Conservation (phyloP, 1,140 invertebrate genomes). For the Formica selysi region DNA sequence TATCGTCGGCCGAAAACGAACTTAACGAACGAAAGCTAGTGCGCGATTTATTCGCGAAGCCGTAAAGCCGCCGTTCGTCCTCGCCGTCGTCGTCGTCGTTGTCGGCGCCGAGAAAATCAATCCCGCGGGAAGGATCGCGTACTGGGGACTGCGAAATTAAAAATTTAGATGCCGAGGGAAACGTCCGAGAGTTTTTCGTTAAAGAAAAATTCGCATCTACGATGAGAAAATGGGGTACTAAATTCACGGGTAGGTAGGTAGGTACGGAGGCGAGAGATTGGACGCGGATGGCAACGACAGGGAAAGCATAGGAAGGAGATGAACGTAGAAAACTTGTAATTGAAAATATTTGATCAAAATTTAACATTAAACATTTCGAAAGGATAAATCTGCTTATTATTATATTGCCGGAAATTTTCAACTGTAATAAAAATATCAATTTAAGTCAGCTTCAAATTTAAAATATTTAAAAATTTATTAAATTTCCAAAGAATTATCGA, state of each 20-base stretch:
- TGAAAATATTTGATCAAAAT: slow-evolving; percentile 2
- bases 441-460: background rate
- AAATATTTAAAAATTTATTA: background rate
- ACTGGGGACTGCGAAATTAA: slow-evolving; percentile 48
- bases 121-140: slow-evolving; percentile 46
- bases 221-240: slow-evolving; percentile 53
- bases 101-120: slow-evolving; percentile 45
- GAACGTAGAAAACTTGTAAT: background rate
- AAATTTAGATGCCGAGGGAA: slow-evolving; percentile 51
- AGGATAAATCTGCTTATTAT: background rate
- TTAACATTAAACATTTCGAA: background rate
- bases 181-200: slow-evolving; percentile 50
- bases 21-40: slow-evolving; percentile 29
- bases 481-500: background rate
- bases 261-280: slow-evolving; percentile 9
- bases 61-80: background rate
- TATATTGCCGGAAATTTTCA: background rate
- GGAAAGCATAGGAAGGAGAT: background rate
- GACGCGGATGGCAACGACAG: slow-evolving; percentile 21
- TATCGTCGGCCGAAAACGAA: slow-evolving; percentile 47
- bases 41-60: slow-evolving; percentile 47
- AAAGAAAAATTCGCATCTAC: slow-evolving; percentile 57
- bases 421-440: background rate
- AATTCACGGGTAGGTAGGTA: slow-evolving; percentile 20
- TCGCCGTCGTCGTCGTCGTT: slow-evolving; percentile 16